A percentile compares a stretch with the other conserved stretches of the same genome.
Conservation (phyloP, 1,140 invertebrate species). For the Colletes gigas region DNA sequence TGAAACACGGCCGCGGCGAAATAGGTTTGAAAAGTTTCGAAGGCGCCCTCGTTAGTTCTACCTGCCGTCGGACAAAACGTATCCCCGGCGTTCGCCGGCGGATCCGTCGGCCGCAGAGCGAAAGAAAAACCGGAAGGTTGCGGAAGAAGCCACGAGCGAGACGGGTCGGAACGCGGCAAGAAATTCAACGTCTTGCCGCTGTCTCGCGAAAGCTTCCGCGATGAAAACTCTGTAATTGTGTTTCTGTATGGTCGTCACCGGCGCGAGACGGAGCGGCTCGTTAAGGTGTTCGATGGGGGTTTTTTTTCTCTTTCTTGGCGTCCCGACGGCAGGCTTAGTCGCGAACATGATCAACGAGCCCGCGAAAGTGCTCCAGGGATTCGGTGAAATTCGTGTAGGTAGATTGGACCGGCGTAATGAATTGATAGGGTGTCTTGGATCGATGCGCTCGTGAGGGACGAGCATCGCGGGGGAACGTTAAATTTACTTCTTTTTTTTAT, state of each 20-base stretch:
- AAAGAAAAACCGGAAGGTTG: slow-evolving; percentile 15
- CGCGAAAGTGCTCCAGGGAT: slow-evolving; percentile 43
- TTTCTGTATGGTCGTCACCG: slow-evolving; percentile 30
- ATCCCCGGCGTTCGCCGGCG: neutral
- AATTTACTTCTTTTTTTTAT: too few relatives aligned
- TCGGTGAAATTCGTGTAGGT: slow-evolving; percentile 49
- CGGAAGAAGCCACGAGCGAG: neutral
- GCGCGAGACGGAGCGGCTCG: slow-evolving; percentile 19
- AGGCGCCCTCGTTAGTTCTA: slow-evolving; percentile 39
- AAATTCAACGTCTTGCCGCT: slow-evolving; percentile 41
- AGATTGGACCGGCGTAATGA: slow-evolving; percentile 31
- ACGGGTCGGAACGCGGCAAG: neutral
- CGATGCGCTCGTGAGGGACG: neutral
- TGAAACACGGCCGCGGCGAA: slow-evolving; percentile 13
- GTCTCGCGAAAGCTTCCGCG: slow-evolving; percentile 27
- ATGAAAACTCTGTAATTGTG: slow-evolving; percentile 48
- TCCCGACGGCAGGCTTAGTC: slow-evolving; percentile 7
- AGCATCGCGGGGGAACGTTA: neutral
- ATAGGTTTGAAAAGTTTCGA: slow-evolving; percentile 45
- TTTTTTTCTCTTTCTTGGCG: slow-evolving; percentile 14
- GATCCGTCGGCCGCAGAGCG: neutral
- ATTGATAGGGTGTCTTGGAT: slow-evolving; percentile 54
- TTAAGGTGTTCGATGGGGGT: slow-evolving; percentile 29
- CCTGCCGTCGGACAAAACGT: slow-evolving; percentile 37
- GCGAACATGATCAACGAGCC: slow-evolving; percentile 57